A percentile compares a stretch with the other conserved stretches of the same genome.
Conservation (phyloP, 1,140 invertebrate genomes). For the Euura lappo region DNA sequence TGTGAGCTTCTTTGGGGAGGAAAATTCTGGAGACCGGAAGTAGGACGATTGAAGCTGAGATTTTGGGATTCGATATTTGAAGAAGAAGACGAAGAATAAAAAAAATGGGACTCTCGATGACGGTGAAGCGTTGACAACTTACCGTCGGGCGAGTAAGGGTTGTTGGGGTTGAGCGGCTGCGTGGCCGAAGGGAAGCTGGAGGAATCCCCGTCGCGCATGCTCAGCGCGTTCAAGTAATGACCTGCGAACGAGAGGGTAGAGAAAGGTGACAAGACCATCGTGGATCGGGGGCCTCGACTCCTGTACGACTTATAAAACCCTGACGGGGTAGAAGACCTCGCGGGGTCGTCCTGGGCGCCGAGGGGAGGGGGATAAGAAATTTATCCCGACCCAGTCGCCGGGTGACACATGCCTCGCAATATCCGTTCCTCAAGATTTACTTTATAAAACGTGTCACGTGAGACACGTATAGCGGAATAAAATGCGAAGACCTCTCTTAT, state of each 20-base stretch:
- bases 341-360: background rate
- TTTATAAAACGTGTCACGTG: background rate
- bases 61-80: too few relatives aligned
- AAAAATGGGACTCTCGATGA: background rate
- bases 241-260: constrained; percentile 52
- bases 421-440: constrained; percentile 5
- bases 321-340: background rate
- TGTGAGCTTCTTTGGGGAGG: too few relatives aligned
- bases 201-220: constrained; percentile 63
- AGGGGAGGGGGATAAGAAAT: background rate
- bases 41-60: too few relatives aligned
- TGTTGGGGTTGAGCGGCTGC: constrained; percentile 84
- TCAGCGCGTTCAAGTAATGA: constrained; percentile 65
- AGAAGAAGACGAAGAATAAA: constrained; percentile 9
- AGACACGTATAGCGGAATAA: background rate
- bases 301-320: background rate
- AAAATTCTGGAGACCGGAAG: too few relatives aligned
- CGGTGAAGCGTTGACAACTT: constrained; percentile 51
- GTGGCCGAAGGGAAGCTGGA: constrained; percentile 71
- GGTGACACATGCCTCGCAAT: constrained; percentile 6
- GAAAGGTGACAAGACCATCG: background rate
- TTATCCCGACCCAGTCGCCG: background rate
- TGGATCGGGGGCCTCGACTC: background rate
- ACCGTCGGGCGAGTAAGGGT: constrained; percentile 89
- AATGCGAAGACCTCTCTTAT: background rate